phyloP scores from a whole-genome alignment of 2,113 vertebrate species.

The Formicarius rufipectus region DNA sequence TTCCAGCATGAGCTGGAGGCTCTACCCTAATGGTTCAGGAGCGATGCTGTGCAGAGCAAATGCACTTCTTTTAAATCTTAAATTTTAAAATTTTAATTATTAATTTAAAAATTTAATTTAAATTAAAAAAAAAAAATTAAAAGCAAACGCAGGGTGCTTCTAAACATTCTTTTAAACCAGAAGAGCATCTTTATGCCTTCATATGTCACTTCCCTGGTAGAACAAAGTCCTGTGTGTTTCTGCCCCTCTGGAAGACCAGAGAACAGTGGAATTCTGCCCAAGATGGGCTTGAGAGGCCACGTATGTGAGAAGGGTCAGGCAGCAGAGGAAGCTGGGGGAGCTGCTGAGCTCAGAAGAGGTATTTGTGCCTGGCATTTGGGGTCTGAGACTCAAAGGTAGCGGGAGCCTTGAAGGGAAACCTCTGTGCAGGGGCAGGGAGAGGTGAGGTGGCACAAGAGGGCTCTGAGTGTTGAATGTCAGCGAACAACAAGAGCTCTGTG shows the following conservation, averaged over 20 bases:
- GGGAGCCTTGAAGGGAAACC: not conserved
- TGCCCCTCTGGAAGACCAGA: not conserved
- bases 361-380: not conserved
- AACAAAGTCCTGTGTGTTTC: not conserved
- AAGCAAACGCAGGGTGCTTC: not conserved
- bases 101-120: too few relatives aligned
- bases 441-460: not conserved
- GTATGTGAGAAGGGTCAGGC: accelerated
- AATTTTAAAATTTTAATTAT: too few relatives aligned
- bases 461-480: not conserved
- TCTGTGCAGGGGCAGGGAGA: not conserved
- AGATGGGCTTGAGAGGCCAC: not conserved
- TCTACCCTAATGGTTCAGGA: accelerated
- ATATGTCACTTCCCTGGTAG: not conserved
- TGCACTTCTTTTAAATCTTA: not conserved
- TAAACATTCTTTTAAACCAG: not conserved
- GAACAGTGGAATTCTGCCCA: not conserved
- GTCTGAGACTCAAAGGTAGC: not conserved
- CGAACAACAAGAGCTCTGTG: conserved; percentile 32
- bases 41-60: not conserved
- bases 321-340: not conserved
- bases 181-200: not conserved
- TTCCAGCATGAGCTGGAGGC: not conserved
- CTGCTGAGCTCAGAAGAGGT: not conserved
- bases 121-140: too few relatives aligned